Evolutionary conservation across 1,140 invertebrate species (phyloP).

Genomic region (Sinella curviseta): DNA sequence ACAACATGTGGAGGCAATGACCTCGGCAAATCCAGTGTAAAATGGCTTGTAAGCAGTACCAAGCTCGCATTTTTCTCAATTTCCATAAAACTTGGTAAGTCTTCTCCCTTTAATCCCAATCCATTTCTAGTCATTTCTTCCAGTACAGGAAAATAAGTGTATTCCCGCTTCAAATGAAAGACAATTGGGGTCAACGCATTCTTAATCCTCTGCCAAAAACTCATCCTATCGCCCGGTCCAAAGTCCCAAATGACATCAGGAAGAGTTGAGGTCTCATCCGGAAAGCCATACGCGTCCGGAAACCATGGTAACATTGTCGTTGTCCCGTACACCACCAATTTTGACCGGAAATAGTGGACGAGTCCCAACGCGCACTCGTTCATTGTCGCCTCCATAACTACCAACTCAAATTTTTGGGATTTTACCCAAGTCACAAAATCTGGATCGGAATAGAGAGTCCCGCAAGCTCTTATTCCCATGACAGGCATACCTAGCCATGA

Average conservation of each 20-base stretch:
- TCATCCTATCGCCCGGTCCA: background rate
- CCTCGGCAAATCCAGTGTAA: conserved; percentile 57
- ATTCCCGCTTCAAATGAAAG: background rate
- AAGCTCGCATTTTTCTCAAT: conserved; percentile 52
- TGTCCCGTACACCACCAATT: conserved; percentile 24
- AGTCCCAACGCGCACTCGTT: conserved; percentile 46
- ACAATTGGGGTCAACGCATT: conserved; percentile 24
- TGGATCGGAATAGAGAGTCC: too few species aligned
- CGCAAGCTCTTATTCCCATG: too few species aligned
- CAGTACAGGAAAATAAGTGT: conserved; percentile 21
- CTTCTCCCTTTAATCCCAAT: background rate
- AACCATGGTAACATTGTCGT: background rate
- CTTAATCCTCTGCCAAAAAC: conserved; percentile 15
- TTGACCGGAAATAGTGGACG: conserved; percentile 29
- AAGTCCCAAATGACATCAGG: conserved; percentile 28
- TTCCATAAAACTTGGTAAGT: conserved; percentile 46
- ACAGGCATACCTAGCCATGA: too few species aligned
- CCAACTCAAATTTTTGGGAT: conserved; percentile 48
- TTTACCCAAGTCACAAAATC: background rate
- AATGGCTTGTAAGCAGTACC: conserved; percentile 62
- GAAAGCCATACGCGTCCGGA: background rate
- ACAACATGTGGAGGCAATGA: conserved; percentile 62
- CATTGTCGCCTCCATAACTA: conserved; percentile 51
- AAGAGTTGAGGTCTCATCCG: background rate
- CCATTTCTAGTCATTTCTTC: conserved; percentile 28